phyloP scores from a whole-genome alignment of 92 coral and sea anemone genomes.

The Plumapathes pennacea region DNA sequence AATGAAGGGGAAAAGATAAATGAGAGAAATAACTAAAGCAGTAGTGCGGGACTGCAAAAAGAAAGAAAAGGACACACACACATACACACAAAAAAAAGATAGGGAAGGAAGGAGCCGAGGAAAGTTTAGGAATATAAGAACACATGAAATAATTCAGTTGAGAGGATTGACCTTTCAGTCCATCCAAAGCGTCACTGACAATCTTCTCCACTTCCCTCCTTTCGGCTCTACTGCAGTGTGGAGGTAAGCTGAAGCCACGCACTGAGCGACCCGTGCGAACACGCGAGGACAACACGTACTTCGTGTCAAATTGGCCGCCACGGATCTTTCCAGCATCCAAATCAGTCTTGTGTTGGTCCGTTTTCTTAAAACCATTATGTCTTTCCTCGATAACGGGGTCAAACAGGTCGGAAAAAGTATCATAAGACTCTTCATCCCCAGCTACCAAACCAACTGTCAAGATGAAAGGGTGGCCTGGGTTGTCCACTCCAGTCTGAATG shows the following conservation, averaged over 20 bases:
- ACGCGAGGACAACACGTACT: constrained; percentile 78
- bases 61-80: background rate
- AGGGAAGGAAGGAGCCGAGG: background rate
- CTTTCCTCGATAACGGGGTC: constrained; percentile 80
- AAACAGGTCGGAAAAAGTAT: constrained; percentile 63
- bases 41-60: too few relatives aligned
- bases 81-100: too few relatives aligned
- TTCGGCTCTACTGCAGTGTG: constrained; percentile 78
- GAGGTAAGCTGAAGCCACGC: constrained; percentile 75
- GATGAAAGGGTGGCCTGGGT: constrained; percentile 79
- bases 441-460: constrained; percentile 73
- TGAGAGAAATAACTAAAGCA: too few relatives aligned
- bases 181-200: constrained; percentile 68
- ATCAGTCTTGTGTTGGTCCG: constrained; percentile 60
- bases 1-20: too few relatives aligned
- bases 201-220: constrained; percentile 70
- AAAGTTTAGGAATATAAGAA: too few relatives aligned
- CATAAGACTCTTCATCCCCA: constrained; percentile 77
- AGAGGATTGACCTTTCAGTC: constrained; percentile 67
- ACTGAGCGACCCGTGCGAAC: constrained; percentile 88
- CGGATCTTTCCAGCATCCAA: constrained; percentile 60
- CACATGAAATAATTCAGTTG: too few relatives aligned
- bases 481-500: constrained; percentile 76
- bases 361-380: constrained; percentile 73
- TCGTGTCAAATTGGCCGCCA: constrained; percentile 73